These are phyloP conservation scores for Pseudomugil tenellus DNA, from an alignment of 2,797 vertebrate genomes.

Conservation along the genomic window DNA sequence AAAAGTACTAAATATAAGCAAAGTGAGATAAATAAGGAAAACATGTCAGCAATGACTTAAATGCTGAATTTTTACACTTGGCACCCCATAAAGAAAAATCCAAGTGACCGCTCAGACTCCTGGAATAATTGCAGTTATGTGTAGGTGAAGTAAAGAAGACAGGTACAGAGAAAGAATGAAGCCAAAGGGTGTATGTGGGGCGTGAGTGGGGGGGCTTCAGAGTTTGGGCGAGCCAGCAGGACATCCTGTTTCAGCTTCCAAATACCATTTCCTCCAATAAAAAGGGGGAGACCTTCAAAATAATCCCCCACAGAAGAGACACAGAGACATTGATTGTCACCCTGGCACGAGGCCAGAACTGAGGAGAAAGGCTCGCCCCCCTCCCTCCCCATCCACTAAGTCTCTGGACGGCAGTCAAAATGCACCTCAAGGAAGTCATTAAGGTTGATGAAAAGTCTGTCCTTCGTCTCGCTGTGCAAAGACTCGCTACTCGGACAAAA, in stretches of 20 bases:
- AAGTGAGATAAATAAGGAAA: too few relatives aligned
- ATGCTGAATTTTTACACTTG: too few relatives aligned
- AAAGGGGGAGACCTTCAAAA: constrained; percentile 81
- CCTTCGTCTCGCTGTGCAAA: constrained; percentile 20
- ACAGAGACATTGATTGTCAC: constrained; percentile 86
- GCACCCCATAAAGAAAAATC: constrained; percentile 34
- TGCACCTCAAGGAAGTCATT: constrained; percentile 80
- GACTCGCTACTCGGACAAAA: not conserved
- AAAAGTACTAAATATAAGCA: too few relatives aligned
- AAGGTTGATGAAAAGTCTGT: constrained; percentile 66
- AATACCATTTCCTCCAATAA: constrained; percentile 81
- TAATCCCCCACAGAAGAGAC: constrained; percentile 85
- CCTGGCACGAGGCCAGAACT: constrained; percentile 84
- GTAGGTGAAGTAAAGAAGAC: constrained; percentile 17
- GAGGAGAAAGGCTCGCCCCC: constrained; percentile 67
- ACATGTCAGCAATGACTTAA: too few relatives aligned
- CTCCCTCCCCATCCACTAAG: constrained; percentile 10
- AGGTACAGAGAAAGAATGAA: constrained; percentile 42
- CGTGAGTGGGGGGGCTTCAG: constrained; percentile 30
- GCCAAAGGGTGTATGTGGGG: not conserved
- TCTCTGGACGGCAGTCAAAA: constrained; percentile 75
- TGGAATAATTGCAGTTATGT: constrained; percentile 60
- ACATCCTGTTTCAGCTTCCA: constrained; percentile 88
- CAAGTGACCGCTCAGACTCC: constrained; percentile 38
- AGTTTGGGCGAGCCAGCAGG: constrained; percentile 83